Evolutionary conservation across 1,140 invertebrate species (phyloP).

Genomic region (Lordiphosa clarofinis): DNA sequence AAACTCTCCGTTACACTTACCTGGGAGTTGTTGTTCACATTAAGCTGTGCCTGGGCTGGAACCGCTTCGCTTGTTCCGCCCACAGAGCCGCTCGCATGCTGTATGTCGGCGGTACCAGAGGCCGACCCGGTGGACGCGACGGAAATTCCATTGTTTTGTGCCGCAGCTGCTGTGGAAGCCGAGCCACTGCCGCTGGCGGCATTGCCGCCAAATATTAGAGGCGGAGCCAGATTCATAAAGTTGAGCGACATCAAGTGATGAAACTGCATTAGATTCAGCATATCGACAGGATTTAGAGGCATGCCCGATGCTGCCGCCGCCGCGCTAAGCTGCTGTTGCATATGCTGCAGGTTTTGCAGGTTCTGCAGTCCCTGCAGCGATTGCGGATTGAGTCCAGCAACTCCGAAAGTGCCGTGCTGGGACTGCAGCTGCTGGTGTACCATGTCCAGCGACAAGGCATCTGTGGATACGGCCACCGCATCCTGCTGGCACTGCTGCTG

Average conservation of each 20-base stretch:
- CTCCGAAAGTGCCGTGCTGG: constrained; percentile 5
- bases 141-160: constrained; percentile 36
- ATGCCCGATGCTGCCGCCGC: constrained; percentile 45
- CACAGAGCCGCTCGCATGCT: background rate
- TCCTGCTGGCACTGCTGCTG: constrained; percentile 43
- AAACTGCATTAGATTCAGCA: constrained; percentile 91
- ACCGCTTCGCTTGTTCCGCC: constrained; percentile 13
- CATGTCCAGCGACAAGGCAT: constrained; percentile 12
- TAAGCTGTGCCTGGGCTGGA: constrained; percentile 27
- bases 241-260: constrained; percentile 83
- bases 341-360: constrained; percentile 62
- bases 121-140: background rate
- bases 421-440: constrained; percentile 39
- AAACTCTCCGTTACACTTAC: constrained; percentile 8
- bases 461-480: constrained; percentile 5
- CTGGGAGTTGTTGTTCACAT: constrained; percentile 30
- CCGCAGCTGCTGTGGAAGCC: background rate
- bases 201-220: constrained; percentile 68
- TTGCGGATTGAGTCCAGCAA: constrained; percentile 13
- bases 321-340: constrained; percentile 65
- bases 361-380: constrained; percentile 47
- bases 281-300: constrained; percentile 74
- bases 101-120: constrained; percentile 5
- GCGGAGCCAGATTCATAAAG: constrained; percentile 79
- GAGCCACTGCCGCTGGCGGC: constrained; percentile 1